These are phyloP conservation scores for Copsychus sechellarum DNA, from an alignment of 2,113 vertebrate species.

Conservation along the genomic window DNA sequence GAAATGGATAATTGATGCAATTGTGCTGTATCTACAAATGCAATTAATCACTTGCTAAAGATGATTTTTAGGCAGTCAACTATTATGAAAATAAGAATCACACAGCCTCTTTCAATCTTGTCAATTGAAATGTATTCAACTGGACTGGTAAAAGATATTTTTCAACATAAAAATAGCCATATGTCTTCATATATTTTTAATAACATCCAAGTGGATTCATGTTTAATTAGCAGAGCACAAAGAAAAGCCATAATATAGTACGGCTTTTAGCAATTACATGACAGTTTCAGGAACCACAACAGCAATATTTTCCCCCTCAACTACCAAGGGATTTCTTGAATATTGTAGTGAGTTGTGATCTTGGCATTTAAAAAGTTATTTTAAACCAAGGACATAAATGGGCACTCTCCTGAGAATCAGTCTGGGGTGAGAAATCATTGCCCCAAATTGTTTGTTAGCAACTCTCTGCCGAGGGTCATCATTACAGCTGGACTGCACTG, in stretches of 20 bases:
- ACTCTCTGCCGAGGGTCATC: not conserved
- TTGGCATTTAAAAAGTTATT: not conserved
- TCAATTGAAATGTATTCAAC: conserved; percentile 34
- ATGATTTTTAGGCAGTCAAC: conserved; percentile 22
- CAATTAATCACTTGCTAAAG: conserved; percentile 33
- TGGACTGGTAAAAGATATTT: not conserved
- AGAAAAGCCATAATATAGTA: conserved; percentile 8
- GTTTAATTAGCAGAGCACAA: conserved; percentile 38
- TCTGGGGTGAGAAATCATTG: not conserved
- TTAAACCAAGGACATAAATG: not conserved
- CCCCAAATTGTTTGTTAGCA: not conserved
- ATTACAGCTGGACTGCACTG: not conserved
- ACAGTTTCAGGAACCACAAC: not conserved
- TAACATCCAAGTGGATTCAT: conserved; percentile 11
- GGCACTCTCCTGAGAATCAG: not conserved
- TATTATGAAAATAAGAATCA: conserved; percentile 38
- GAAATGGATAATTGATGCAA: conserved; percentile 48
- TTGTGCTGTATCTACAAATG: conserved; percentile 36
- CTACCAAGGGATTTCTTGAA: not conserved
- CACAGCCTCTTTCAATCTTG: not conserved
- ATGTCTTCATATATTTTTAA: conserved; percentile 37
- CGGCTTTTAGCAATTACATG: not conserved
- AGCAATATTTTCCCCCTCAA: not conserved
- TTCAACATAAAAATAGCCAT: not conserved
- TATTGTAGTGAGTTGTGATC: not conserved